Evolutionary conservation across 2,888 invertebrate species (phyloP).

Genomic region (Penaeus monodon): DNA sequence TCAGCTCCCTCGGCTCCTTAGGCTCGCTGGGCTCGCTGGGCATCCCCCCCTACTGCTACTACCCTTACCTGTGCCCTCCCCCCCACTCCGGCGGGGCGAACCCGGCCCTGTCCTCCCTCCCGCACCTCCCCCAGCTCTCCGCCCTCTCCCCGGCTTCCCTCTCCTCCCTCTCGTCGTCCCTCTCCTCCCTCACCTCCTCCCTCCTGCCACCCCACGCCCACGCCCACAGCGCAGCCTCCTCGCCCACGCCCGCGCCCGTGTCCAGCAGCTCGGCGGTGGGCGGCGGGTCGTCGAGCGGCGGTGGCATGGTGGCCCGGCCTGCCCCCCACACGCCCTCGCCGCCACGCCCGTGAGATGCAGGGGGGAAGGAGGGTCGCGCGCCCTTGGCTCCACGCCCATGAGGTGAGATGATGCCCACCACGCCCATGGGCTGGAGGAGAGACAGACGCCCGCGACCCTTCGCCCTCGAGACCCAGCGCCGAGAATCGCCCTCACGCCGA

Average conservation of each 20-base stretch:
- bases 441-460: no score
- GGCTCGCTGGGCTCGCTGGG: slow-evolving; percentile 40
- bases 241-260: slow-evolving; percentile 30
- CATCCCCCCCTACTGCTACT: slow-evolving; percentile 53
- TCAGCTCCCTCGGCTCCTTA: slow-evolving; percentile 24
- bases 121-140: slow-evolving; percentile 46
- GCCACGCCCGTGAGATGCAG: slow-evolving; percentile 36
- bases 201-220: slow-evolving; percentile 29
- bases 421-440: not conserved
- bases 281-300: not conserved
- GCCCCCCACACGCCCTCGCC: slow-evolving; percentile 37
- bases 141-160: slow-evolving; percentile 44
- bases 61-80: slow-evolving; percentile 51
- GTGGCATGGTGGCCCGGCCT: slow-evolving; percentile 14
- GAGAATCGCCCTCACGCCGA: no score
- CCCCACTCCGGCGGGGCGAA: slow-evolving; percentile 29
- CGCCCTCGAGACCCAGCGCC: no score
- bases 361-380: not conserved
- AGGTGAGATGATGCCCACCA: not conserved
- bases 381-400: not conserved
- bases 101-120: slow-evolving; percentile 31
- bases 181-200: slow-evolving; percentile 45
- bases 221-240: slow-evolving; percentile 10
- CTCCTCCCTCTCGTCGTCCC: slow-evolving; percentile 42
- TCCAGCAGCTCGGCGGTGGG: slow-evolving; percentile 32